These are phyloP conservation scores for Oreotragus oreotragus DNA, from an alignment of 2,113 vertebrate species.

Conservation along the genomic window DNA sequence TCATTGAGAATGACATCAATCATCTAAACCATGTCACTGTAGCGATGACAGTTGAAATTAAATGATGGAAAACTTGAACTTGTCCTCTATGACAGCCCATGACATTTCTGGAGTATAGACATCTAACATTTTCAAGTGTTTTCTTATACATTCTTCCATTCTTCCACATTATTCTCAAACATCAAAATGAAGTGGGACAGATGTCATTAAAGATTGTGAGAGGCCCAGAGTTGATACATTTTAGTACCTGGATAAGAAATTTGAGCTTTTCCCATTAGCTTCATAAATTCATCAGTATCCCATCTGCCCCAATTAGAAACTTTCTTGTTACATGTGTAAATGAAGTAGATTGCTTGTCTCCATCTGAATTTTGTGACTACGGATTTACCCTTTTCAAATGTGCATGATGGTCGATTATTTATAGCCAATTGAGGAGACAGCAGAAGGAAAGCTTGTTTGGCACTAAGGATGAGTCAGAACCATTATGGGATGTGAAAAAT, in stretches of 20 bases:
- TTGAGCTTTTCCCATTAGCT: neutral
- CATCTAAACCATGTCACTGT: neutral
- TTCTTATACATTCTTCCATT: neutral
- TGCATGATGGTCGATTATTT: neutral
- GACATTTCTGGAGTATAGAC: neutral
- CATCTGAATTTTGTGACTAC: neutral
- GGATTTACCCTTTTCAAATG: neutral
- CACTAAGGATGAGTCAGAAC: neutral
- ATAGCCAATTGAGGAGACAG: neutral
- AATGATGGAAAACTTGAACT: neutral
- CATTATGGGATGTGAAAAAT: neutral
- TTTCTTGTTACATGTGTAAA: neutral
- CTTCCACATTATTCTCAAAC: neutral
- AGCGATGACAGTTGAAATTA: neutral
- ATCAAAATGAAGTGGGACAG: neutral
- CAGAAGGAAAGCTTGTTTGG: neutral
- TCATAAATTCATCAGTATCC: neutral
- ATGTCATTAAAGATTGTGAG: neutral
- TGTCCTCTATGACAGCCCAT: no score
- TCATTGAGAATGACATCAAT: neutral
- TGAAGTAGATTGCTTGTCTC: neutral
- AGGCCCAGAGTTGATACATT: neutral
- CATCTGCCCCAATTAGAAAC: neutral
- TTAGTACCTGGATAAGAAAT: neutral
- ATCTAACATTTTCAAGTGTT: neutral